Evolutionary conservation across 2,797 vertebrate genomes (phyloP), one percentile per base, ranked within the genome.

Genomic region (Muscicapa comitata): DNA sequence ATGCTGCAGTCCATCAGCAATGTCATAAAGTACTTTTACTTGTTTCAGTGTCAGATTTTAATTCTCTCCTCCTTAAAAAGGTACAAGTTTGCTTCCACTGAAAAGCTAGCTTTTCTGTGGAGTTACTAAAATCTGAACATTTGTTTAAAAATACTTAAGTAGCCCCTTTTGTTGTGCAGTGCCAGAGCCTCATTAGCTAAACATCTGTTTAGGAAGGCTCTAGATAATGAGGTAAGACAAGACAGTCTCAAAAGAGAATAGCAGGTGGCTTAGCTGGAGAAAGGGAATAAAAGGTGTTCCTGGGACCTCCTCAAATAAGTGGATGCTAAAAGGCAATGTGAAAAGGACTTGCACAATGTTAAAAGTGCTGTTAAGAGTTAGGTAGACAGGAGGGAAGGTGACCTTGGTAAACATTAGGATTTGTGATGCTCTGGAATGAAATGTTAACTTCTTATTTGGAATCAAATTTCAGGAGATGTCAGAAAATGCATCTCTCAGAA

Each of bases 31-130:
- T 13, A 61, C n/a, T 77, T 83, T 62, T 7, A 8, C n/a, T 50
- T 70, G 7, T 17, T 31, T 18, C 13, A 55, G 4, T 7, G 16
- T 17, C 7, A n/a, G 23, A 72, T 72, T 87, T 33, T 19, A 61
- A 26, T 53, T 72, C 12, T 45, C 5, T 63, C 33, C 29, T 61
- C 25, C 24, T 81, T 58, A 45, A 33, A 80, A 78, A 53, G 2
- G 2, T 50, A 29, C 0, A 0, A 54, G 15, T n/a, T 70, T 70
- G 3, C 19, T 62, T 79, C 42, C 68, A 40, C 4, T 33, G 25
- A 72, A 68, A 86, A 11, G 31, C 5, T 10, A 54, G 4, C 1
- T n/a, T 74, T 65, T 83, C 45, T 26, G 8, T 25, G 11, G 48
- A 77, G 29, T 77, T 86, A 51, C 29, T 57, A 61, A 50, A 82